Conservation (phyloP, 2,888 invertebrate genomes). For the Sesia bembeciformis region DNA sequence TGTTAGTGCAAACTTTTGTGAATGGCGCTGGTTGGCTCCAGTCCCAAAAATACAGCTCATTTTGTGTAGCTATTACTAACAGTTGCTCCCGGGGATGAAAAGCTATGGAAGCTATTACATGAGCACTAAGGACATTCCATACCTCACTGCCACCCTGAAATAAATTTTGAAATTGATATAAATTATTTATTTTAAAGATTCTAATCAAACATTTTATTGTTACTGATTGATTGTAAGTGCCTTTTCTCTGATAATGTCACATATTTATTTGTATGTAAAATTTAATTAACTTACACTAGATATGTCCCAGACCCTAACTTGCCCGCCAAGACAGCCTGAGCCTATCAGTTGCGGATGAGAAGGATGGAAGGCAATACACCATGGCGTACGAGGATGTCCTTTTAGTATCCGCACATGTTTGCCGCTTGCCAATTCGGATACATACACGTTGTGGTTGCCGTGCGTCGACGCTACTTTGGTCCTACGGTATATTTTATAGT, state of each 20-base stretch:
- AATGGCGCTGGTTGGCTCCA: conserved; percentile 87
- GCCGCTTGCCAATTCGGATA: conserved; percentile 85
- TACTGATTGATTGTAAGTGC: too few relatives aligned
- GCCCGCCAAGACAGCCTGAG: conserved; percentile 90
- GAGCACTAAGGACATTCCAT: conserved; percentile 82
- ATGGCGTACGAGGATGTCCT: conserved; percentile 91
- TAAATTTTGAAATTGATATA: too few relatives aligned
- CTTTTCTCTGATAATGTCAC: too few relatives aligned
- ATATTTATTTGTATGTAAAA: neutral
- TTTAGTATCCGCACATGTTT: conserved; percentile 83
- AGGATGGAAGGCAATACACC: conserved; percentile 93
- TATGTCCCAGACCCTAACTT: conserved; percentile 91
- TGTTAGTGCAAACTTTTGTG: conserved; percentile 82
- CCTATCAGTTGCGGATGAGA: conserved; percentile 87
- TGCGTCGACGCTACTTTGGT: conserved; percentile 90
- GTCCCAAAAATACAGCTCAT: conserved; percentile 92
- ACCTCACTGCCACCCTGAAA: conserved; percentile 88
- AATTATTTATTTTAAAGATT: too few relatives aligned
- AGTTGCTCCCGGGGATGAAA: conserved; percentile 89
- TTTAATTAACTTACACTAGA: conserved; percentile 44
- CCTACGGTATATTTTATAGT: conserved; percentile 42
- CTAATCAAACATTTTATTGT: too few relatives aligned
- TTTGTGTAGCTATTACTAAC: conserved; percentile 88
- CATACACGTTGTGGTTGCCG: conserved; percentile 91
- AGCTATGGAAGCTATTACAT: conserved; percentile 88